Evolutionary conservation across 1,140 invertebrate species (phyloP).

Genomic region (Drosophila parabipectinata): DNA sequence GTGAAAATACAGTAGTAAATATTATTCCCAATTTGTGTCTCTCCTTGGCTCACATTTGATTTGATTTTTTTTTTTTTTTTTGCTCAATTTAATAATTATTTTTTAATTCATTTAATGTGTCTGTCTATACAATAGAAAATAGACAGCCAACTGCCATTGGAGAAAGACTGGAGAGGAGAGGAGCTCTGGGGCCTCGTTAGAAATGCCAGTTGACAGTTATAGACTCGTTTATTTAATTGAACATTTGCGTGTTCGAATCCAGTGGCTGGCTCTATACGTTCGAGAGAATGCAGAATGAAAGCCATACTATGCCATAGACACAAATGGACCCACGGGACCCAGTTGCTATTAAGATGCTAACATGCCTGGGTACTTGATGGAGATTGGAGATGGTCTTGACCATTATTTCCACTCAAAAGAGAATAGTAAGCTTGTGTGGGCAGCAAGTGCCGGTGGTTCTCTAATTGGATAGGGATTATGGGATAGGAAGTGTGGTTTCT

Average conservation of each 20-base stretch:
- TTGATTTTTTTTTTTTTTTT: slow-evolving; percentile 21
- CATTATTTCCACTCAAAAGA: not conserved
- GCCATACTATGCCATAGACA: slow-evolving; percentile 39
- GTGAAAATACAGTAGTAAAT: slow-evolving; percentile 65
- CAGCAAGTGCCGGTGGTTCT: slow-evolving; percentile 14
- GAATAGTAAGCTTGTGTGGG: slow-evolving; percentile 17
- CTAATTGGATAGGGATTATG: not conserved
- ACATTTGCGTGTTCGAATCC: slow-evolving; percentile 60
- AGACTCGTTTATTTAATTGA: slow-evolving; percentile 67
- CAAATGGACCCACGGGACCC: slow-evolving; percentile 35
- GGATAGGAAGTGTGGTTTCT: not conserved
- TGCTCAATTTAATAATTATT: slow-evolving; percentile 67
- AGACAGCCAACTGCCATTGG: slow-evolving; percentile 6
- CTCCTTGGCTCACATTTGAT: slow-evolving; percentile 22
- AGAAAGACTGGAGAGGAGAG: not conserved
- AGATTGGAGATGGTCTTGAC: not conserved
- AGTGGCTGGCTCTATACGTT: not conserved
- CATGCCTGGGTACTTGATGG: slow-evolving; percentile 3
- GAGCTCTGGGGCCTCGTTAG: slow-evolving; percentile 32
- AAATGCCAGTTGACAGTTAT: slow-evolving; percentile 56
- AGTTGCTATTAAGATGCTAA: slow-evolving; percentile 1
- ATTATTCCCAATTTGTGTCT: slow-evolving; percentile 44
- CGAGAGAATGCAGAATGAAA: slow-evolving; percentile 58
- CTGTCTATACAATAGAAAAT: slow-evolving; percentile 20
- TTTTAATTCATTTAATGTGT: slow-evolving; percentile 54